A percentile compares a stretch with the other conserved stretches of the same genome.
Evolutionary conservation across 1,140 invertebrate species (phyloP).

Genomic region (Drosophila baimaii): DNA sequence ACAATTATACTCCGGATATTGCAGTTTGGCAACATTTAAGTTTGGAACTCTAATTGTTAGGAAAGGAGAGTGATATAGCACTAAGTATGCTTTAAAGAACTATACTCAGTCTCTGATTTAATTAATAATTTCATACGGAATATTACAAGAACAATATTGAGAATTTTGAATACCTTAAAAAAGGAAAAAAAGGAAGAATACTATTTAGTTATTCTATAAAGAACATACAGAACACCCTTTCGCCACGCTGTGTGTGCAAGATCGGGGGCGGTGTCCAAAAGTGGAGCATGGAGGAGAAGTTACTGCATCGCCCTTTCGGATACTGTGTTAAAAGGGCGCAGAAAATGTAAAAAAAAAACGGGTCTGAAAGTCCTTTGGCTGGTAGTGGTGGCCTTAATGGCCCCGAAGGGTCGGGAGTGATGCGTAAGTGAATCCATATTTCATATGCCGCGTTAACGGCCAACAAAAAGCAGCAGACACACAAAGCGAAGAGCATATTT

Average conservation of each 20-base stretch:
- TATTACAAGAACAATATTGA: too few relatives aligned
- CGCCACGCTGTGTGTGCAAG: not conserved
- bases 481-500: slow-evolving; percentile 53
- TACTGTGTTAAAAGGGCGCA: slow-evolving; percentile 7
- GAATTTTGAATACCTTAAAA: too few relatives aligned
- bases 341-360: slow-evolving; percentile 5
- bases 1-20: slow-evolving; percentile 20
- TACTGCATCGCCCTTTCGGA: not conserved
- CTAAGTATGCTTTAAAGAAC: too few relatives aligned
- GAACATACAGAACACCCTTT: not conserved
- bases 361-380: slow-evolving; percentile 27
- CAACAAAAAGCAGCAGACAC: slow-evolving; percentile 61
- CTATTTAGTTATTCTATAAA: not conserved
- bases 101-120: too few relatives aligned
- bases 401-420: slow-evolving; percentile 63
- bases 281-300: not conserved
- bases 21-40: not conserved
- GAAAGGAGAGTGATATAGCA: too few relatives aligned
- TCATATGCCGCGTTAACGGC: slow-evolving; percentile 70
- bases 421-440: slow-evolving; percentile 84
- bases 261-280: slow-evolving; percentile 2
- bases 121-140: too few relatives aligned
- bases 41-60: not conserved
- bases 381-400: slow-evolving; percentile 69
- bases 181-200: too few relatives aligned